phyloP scores from a whole-genome alignment of 2,888 invertebrate species.

The Ametastegia equiseti region DNA sequence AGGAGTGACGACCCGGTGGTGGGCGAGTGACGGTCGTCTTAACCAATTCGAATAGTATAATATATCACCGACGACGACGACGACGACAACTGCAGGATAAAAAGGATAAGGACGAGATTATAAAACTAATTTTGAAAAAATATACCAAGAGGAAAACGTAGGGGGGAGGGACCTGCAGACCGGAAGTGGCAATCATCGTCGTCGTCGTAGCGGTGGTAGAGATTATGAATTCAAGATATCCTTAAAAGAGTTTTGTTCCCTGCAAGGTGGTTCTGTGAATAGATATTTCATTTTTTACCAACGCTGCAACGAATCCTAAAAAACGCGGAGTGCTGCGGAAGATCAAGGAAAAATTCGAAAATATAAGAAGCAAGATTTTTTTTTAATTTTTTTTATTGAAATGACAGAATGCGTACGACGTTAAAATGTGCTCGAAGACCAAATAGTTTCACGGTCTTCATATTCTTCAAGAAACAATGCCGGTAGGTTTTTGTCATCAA shows the following conservation, averaged over 20 bases:
- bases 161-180: no score
- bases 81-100: no score
- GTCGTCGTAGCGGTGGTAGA: background rate
- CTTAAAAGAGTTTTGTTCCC: background rate
- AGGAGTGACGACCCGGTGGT: constrained; percentile 39
- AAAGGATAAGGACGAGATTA: background rate
- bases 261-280: constrained; percentile 3
- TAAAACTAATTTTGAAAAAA: background rate
- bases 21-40: constrained; percentile 35
- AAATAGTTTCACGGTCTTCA: background rate
- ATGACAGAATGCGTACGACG: constrained; percentile 7
- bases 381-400: background rate
- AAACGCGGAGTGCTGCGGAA: background rate
- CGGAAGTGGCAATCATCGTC: background rate
- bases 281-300: background rate
- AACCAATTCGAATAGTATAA: background rate
- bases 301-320: background rate
- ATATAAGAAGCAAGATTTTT: background rate
- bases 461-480: constrained; percentile 27
- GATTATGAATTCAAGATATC: background rate
- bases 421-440: background rate
- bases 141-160: background rate
- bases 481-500: constrained; percentile 35
- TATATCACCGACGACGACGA: background rate
- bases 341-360: background rate